phyloP scores from a whole-genome alignment of 2,113 vertebrate genomes.

The Apeltes quadracus region DNA sequence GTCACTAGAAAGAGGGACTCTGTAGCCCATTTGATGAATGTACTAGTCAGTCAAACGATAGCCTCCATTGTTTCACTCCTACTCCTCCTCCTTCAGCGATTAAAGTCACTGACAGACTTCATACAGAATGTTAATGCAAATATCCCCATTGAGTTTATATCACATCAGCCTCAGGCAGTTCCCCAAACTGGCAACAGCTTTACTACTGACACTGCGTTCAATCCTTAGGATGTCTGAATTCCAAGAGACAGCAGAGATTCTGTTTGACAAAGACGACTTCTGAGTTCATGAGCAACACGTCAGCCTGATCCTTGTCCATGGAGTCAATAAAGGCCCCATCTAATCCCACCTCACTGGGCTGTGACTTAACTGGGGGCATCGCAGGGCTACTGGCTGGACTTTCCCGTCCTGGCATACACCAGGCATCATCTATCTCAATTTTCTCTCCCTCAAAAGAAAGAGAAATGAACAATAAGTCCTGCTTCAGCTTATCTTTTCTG shows the following conservation, averaged over 20 bases:
- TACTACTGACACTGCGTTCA: slow-evolving; percentile 13
- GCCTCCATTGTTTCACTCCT: slow-evolving; percentile 5
- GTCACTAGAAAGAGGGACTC: neutral
- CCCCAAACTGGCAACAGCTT: neutral
- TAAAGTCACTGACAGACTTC: slow-evolving; percentile 14
- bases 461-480: slow-evolving; percentile 71
- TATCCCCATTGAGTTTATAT: too few species aligned
- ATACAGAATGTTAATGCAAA: slow-evolving; percentile 20
- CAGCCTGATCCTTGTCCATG: slow-evolving; percentile 32
- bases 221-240: slow-evolving; percentile 31
- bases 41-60: slow-evolving; percentile 32
- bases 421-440: slow-evolving; percentile 72
- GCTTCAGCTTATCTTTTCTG: slow-evolving; percentile 59
- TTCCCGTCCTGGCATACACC: slow-evolving; percentile 14
- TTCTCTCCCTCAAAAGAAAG: slow-evolving; percentile 22
- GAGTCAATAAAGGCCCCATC: slow-evolving; percentile 38
- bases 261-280: slow-evolving; percentile 6
- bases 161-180: too few species aligned
- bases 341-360: slow-evolving; percentile 43
- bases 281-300: slow-evolving; percentile 28
- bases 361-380: slow-evolving; percentile 17
- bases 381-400: slow-evolving; percentile 2
- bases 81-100: neutral
- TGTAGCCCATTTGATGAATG: slow-evolving; percentile 38
- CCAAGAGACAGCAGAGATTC: slow-evolving; percentile 25